Evolutionary conservation across 92 coral and sea anemone genomes (phyloP), one percentile per base, ranked within the genome.

Genomic region (Palythoa grandis): DNA sequence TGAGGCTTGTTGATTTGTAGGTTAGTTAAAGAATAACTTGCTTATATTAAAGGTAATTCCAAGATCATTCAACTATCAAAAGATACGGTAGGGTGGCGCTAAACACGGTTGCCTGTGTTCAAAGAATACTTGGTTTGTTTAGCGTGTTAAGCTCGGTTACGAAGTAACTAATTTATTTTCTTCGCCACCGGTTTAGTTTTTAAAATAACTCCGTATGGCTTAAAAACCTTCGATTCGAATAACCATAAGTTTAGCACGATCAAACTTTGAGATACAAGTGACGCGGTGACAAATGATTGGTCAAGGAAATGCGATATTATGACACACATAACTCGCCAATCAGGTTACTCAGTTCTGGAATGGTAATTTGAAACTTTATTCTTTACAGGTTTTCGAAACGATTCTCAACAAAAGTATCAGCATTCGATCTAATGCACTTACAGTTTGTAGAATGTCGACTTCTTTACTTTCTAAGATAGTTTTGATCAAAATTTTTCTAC

Each of bases 261-360:
- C 7, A 16, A 11, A 9, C 5, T 29, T 69, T 69, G 7, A 4
- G 24, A 8, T 15, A 7, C 4, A 5, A 24, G 66, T 29, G 63
- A 48, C 82, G 40, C 4, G 14, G 6, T 76, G 48, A 29, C 20
- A 25, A 24, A 14, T 76, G 82, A 76, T 76, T 76, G 82, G 82
- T 54, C 14, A 76, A 43, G 77, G 14, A 11, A 54, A 74, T 17
- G 61, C 25, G 39, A 47, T 29, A 29, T 48, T 22, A 43, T 39
- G 38, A 48, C 7, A 53, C 6, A 48, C 58, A 20, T 24, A 10
- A 1, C 54, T 63, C 69, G 10, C 69, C 69, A 63, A 63, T 63
- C 69, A 63, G 69, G 11, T 63, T 63, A 7, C 24, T 63, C 10
- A 63, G 69, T 19, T n/a, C n/a, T 5, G 65, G 7, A 58, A 58